These are phyloP conservation scores for Lasiommata megera DNA, from an alignment of 2,888 invertebrate species.

Conservation along the genomic window DNA sequence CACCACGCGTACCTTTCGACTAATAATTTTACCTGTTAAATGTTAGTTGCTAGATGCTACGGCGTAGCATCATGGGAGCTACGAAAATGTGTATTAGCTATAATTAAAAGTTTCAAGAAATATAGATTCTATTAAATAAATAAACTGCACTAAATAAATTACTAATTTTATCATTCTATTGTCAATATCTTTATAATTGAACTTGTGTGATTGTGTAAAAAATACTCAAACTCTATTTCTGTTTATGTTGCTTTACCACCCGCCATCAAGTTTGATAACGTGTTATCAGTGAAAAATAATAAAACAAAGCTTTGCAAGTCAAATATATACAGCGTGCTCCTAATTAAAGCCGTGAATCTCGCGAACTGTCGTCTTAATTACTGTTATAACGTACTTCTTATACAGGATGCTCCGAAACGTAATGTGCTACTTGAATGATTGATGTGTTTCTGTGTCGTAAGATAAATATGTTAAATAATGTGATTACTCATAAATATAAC, in stretches of 20 bases:
- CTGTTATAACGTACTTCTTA: slow-evolving; percentile 23
- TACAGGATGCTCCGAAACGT: slow-evolving; percentile 15
- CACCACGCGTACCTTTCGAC: too few species aligned
- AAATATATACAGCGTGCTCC: slow-evolving; percentile 10
- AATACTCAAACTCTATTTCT: too few species aligned
- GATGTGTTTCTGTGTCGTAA: not conserved
- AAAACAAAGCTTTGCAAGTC: not conserved
- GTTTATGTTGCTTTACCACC: too few species aligned
- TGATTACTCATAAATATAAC: too few species aligned
- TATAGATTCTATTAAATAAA: too few species aligned
- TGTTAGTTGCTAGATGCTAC: not conserved
- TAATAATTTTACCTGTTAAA: too few species aligned
- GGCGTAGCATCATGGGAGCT: not conserved
- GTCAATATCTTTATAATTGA: too few species aligned
- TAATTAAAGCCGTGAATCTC: slow-evolving; percentile 27
- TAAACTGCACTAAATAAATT: too few species aligned
- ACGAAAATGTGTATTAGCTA: not conserved
- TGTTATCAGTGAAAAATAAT: not conserved
- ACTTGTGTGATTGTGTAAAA: too few species aligned
- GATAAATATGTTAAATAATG: too few species aligned
- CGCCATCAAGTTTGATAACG: too few species aligned
- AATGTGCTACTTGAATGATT: not conserved
- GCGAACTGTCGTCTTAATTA: slow-evolving; percentile 30
- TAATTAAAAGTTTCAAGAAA: not conserved
- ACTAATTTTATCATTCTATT: too few species aligned